Base-by-base conservation (phyloP, 2,888 invertebrate genomes). In the Patella pellucida region DNA sequence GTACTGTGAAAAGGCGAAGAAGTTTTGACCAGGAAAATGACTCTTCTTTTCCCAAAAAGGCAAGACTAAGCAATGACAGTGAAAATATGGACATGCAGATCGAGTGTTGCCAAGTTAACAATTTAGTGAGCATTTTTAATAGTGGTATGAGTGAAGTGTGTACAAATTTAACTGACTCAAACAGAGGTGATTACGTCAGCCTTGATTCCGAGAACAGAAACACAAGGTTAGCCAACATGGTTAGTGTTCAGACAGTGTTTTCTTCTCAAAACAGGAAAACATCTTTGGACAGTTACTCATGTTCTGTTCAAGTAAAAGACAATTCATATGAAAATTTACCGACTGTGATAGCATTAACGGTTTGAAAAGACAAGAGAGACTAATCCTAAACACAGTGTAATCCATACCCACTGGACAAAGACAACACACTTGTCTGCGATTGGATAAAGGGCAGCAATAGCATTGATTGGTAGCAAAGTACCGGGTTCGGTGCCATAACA, bases 61-160 rank as follows among this genome's bases (percentile, higher is more conserved):
- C 54, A 54, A 52, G 41, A 70, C 16, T 52, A 16, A 31, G 51
- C 11, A 27, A 52, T 23, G 62, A 31, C 23, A 16, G 62, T 62
- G 76, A 56, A 72, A 31, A 54, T 31, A 41, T 68, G 11, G 83
- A 84, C 75, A 86, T 86, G 85, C 87, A 86, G 67, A 82, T 85
- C 1, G 87, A 87, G 56, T 79, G 85, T 1, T 71, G 84, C 27
- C 89, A 89, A 73, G 87, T 90, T 52, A 81, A 85, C 11, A 87
- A 81, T 75, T 78, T 90, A 23, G 89, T 89, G 69, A 85, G 80
- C 77, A 86, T 88, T 77, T 90, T 90, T 77, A 88, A 84, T 80
- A 75, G 85, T 0, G 87, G 89, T 67, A 88, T 90, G 76, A 83
- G 84, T 5, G 89, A 89, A 74, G 80, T 88, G n/a, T 85, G 84